Evolutionary conservation across 2,888 invertebrate genomes (phyloP), one percentile per base, ranked within the genome.

Genomic region (Macrosiphum euphorbiae): DNA sequence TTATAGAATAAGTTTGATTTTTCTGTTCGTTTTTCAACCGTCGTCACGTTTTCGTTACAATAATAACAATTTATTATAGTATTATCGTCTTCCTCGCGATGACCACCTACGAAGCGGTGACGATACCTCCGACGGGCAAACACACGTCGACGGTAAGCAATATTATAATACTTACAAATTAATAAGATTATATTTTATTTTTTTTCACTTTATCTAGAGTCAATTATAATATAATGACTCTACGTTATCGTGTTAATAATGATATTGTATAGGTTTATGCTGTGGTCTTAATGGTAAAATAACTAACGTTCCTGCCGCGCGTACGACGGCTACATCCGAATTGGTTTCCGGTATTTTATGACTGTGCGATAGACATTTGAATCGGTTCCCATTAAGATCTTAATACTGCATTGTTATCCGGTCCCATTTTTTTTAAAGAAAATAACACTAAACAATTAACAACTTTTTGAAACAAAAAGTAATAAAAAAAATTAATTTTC

Each of bases 121-220:
- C 92, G 11, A 16, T 78, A 20, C n/a, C 92, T 3, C 89, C 92
- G 26, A n/a, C 26, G 4, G 89, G 84, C n/a, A 89, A 93, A 93
- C 92, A 93, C 84, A 55, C 89, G 41, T 84, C 92, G 2, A 93
- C 88, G n/a, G 94, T 88, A 84, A 93, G 92, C 41, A 78, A 47
- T 35, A 11, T 78, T 35, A 11, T 78, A 24, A 41, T 86, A 86
- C 8, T 28, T 78, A 47, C 41, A 47, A 47, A 47, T 44, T 47
- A 47, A 47, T 47, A 0, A 47, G 44, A 47, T 11, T 11, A 47
- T 47, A 47, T 55, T 20, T 11, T 16, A n/a, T 67, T 67, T 67
- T n/a, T 67, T 67, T 35, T 28, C 28, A 28, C 3, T 61, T 61
- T 10, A 78, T 78, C 8, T 20, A 35, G 8, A 35, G 35, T 78